Evolutionary conservation across 2,888 invertebrate species (phyloP), one percentile per base, ranked within the genome.

Genomic region (Trichopoda pennipes): DNA sequence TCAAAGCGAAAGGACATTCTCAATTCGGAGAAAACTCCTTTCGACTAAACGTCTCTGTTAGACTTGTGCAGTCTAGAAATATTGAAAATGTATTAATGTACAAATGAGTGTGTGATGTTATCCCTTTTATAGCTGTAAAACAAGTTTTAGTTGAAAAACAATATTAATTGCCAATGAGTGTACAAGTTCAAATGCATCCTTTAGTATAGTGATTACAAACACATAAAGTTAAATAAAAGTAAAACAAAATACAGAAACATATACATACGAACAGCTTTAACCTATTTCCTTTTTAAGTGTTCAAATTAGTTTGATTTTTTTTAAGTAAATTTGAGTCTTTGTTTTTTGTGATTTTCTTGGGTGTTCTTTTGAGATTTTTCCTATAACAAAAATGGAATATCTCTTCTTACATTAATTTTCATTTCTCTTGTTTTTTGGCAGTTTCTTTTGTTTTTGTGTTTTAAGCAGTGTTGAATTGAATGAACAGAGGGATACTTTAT

Each of bases 401-500:
- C 42, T 44, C 35, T 44, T 44, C 35, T 66, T 69, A 49, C 32
- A 60, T 53, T 51, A 44, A 79, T 53, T 56, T 66, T 64, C 38
- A 38, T 47, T 73, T 28, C 44, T 10, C 16, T 32, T 61, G 28
- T 63, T 21, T 75, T 47, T 66, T 76, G 32, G 12, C 58, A 87
- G 87, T 87, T 89, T 88, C 73, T 74, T 69, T 77, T 78, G 7
- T 6, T 28, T 28, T 28, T 28, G 4, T 28, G 51, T 81, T 73
- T 56, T 19, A 12, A 32, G 44, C 19, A 74, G 49, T 32, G 19
- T 70, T 42, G 49, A 64, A 28, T 77, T 69, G 61, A 53, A 55
- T 47, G 60, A 55, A 63, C n/a, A 69, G 55, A 42, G 51, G 75
- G 72, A 79, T 82, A 79, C 72, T 88, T 88, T 88, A 89, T 88